These are phyloP conservation scores for Drosophila diplacantha DNA, from an alignment of 2,888 invertebrate genomes.

Conservation along the genomic window DNA sequence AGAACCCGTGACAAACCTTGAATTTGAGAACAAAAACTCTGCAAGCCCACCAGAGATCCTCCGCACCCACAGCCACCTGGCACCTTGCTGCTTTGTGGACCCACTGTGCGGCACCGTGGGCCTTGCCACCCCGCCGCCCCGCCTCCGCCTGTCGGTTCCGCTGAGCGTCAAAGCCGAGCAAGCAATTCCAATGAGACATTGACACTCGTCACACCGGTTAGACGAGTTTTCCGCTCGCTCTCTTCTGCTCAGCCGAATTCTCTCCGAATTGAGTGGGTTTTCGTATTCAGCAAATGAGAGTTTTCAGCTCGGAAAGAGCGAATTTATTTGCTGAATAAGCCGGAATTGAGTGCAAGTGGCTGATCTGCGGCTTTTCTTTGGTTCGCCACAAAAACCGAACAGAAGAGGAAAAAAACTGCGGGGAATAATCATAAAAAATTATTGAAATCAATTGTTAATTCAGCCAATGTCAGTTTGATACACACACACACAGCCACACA, in stretches of 20 bases:
- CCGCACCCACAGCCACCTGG: constrained; percentile 25
- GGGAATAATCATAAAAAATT: constrained; percentile 67
- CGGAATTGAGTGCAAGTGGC: constrained; percentile 34
- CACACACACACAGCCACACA: constrained; percentile 32
- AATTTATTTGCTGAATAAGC: constrained; percentile 27
- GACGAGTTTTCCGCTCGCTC: constrained; percentile 56
- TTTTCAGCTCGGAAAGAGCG: constrained; percentile 1
- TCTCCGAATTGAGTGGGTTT: constrained; percentile 39
- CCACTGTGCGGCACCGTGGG: constrained; percentile 52
- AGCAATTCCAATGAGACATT: constrained; percentile 71
- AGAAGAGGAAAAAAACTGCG: constrained; percentile 21
- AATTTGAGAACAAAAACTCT: constrained; percentile 16
- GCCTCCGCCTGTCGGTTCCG: constrained; percentile 56
- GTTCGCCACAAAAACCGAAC: constrained; percentile 24
- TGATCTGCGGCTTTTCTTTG: constrained; percentile 38
- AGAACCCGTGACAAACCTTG: constrained; percentile 18
- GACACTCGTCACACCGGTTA: constrained; percentile 75
- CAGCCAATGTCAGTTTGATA: constrained; percentile 71
- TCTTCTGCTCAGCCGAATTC: constrained; percentile 43
- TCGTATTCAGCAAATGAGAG: constrained; percentile 26
- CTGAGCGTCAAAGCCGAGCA: constrained; percentile 64
- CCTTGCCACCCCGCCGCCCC: constrained; percentile 26
- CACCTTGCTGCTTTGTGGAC: constrained; percentile 24
- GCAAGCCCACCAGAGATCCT: constrained; percentile 7
- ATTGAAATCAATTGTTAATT: constrained; percentile 74